Evolutionary conservation across 2,888 invertebrate genomes (phyloP), one percentile per base, ranked within the genome.

Genomic region (Zelleria hepariella): DNA sequence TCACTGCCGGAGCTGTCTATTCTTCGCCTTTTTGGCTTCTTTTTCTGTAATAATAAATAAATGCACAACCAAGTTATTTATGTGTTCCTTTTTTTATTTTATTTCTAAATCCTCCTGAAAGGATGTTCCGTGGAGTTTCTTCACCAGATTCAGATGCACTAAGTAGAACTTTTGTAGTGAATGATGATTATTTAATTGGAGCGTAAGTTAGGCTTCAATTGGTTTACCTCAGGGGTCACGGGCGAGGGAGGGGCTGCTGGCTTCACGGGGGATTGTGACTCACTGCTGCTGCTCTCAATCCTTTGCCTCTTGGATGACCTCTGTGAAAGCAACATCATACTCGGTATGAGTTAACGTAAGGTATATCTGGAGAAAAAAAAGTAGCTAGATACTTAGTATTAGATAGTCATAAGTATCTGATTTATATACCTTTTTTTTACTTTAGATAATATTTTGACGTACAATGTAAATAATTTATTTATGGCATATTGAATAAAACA

Each of bases 1-100:
- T 87, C 87, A 69, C 85, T 85, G 8, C 70, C 77, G 0, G 85
- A 83, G 57, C 86, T 88, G 47, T 82, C 80, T 65, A 86, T 84
- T 21, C 85, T 68, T 61, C 77, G 81, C 0, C 86, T 75, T 71
- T 87, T 88, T 7, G 63, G 21, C 68, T 77, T 82, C 62, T 76
- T 81, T 66, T 79, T 82, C 83, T 82, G 62, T 25, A 66, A 66
- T 58, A 24, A 52, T n/a, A 55, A n/a, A 2, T 24, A 24, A 53
- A 25, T 1, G 5, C 15, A 24, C 2, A 26, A 25, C 2, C n/a
- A 26, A 54, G 10, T n/a, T n/a, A n/a, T n/a, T n/a, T n/a, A n/a
- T n/a, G n/a, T n/a, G n/a, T n/a, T n/a, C n/a, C n/a, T n/a, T n/a
- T n/a, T n/a, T n/a, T n/a, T n/a, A n/a, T n/a, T n/a, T n/a, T n/a